phyloP scores from a whole-genome alignment of 2,888 invertebrate species.

The Subacronicta megacephala region DNA sequence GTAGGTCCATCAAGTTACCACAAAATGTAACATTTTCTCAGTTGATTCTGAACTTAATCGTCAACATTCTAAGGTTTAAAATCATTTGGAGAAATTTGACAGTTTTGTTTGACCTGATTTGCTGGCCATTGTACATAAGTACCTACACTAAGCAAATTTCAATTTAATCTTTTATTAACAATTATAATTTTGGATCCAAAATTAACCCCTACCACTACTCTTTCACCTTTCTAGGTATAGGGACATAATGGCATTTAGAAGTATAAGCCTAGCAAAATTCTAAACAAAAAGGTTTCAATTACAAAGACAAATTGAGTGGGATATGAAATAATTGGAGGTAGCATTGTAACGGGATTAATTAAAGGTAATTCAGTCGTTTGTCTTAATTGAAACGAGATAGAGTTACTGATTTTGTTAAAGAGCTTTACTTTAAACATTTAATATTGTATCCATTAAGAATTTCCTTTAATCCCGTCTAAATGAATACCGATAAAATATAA shows the following conservation, averaged over 20 bases:
- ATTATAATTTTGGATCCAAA: no score
- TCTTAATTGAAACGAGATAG: constrained; percentile 26
- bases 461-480: no score
- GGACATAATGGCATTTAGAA: constrained; percentile 1
- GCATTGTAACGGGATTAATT: constrained; percentile 30
- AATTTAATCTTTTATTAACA: no score
- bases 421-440: neutral
- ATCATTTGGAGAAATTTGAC: no score
- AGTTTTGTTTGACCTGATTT: no score
- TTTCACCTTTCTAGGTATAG: neutral
- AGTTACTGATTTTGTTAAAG: constrained; percentile 21
- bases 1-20: no score
- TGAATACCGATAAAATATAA: no score
- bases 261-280: constrained; percentile 8
- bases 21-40: no score
- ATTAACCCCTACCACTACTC: neutral
- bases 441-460: neutral
- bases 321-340: constrained; percentile 30
- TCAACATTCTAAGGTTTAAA: no score
- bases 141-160: no score
- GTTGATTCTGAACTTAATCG: no score
- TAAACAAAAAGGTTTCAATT: constrained; percentile 26
- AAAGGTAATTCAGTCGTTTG: constrained; percentile 22
- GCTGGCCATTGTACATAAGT: no score
- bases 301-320: constrained; percentile 22